Percentiles rank a stretch among this genome's conserved stretches.
Conservation (phyloP, 2,113 vertebrate species). For the Macquaria ambigua region DNA sequence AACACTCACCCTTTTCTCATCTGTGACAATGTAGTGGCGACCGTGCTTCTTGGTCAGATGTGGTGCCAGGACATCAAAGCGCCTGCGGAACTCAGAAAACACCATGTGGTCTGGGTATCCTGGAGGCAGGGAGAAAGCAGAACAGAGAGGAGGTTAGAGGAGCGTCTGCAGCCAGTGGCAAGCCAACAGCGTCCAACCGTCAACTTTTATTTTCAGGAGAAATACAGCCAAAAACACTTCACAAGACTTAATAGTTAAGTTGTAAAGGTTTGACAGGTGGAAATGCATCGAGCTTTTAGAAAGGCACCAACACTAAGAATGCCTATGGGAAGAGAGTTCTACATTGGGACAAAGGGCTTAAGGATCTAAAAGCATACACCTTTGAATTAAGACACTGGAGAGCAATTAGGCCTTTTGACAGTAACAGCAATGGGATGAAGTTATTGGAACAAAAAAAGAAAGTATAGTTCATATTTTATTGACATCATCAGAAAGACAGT, state of each 20-base stretch:
- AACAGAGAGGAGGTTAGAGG: not conserved
- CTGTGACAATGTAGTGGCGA: constrained; percentile 94
- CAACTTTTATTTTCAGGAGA: constrained; percentile 5
- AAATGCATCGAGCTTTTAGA: not conserved
- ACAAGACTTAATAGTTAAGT: not conserved
- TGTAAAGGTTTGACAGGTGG: not conserved
- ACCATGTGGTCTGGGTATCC: constrained; percentile 98
- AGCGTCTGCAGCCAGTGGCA: too few species aligned
- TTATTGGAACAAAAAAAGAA: not conserved
- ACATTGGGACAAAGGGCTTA: not conserved
- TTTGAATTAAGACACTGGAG: not conserved
- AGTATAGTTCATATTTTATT: not conserved
- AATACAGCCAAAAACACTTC: not conserved
- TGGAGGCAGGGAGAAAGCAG: constrained; percentile 60
- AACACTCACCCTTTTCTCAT: constrained; percentile 91
- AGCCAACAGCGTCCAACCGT: not conserved
- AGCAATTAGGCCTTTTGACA: not conserved
- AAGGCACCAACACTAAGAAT: not conserved
- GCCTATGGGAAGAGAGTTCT: not conserved
- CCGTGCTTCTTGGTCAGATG: constrained; percentile 97
- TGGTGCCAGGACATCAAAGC: constrained; percentile 94
- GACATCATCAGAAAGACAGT: not conserved
- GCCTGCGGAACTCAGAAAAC: constrained; percentile 95
- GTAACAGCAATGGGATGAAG: not conserved
- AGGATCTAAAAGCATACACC: not conserved